phyloP scores from a whole-genome alignment of 2,113 vertebrate genomes.

The Leptodactylus fuscus region DNA sequence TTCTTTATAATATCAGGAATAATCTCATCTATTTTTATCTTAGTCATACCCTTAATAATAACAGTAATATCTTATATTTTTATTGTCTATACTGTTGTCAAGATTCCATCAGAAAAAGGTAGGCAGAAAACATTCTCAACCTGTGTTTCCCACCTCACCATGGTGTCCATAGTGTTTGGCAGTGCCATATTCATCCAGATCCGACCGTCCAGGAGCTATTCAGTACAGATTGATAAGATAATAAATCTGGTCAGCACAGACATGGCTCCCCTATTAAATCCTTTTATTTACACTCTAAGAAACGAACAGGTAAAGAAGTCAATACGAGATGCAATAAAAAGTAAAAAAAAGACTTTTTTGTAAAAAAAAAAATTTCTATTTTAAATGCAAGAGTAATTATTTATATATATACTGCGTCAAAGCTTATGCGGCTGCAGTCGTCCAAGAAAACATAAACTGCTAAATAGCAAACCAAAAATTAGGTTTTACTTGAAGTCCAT shows the following conservation, averaged over 20 bases:
- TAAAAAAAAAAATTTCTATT: neutral
- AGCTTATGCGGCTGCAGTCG: no score
- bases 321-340: conserved; percentile 47
- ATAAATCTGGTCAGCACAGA: conserved; percentile 65
- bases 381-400: no score
- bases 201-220: conserved; percentile 13
- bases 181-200: conserved; percentile 70
- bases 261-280: conserved; percentile 63
- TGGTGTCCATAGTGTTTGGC: conserved; percentile 67
- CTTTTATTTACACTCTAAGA: conserved; percentile 64
- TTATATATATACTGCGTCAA: no score
- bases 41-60: conserved; percentile 63
- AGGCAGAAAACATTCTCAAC: conserved; percentile 58
- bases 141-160: conserved; percentile 58
- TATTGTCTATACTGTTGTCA: conserved; percentile 63
- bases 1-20: conserved; percentile 29
- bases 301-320: conserved; percentile 69
- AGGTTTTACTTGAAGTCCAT: no score
- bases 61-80: conserved; percentile 63
- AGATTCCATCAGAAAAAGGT: conserved; percentile 60
- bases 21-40: conserved; percentile 23
- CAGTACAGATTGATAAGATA: conserved; percentile 21
- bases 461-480: no score
- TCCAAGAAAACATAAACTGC: no score
- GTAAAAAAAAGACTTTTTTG: neutral